A percentile compares a stretch with the other conserved stretches of the same genome.
These are phyloP conservation scores for honey bee (Apis mellifera) DNA, from an alignment of 1,140 invertebrate genomes.

Conservation along the genomic window DNA sequence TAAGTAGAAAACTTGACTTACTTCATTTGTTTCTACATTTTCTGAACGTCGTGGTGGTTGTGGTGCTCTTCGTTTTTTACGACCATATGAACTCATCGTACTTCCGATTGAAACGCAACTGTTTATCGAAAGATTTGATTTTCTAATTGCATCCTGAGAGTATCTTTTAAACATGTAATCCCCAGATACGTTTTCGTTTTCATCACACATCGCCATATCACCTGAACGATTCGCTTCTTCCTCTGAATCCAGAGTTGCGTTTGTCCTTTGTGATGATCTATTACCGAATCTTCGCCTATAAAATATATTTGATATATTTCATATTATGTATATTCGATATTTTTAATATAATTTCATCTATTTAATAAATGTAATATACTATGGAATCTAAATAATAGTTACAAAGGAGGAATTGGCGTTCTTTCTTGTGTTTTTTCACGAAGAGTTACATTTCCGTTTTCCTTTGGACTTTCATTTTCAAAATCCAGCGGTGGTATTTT, in stretches of 20 bases:
- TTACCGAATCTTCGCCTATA: slow-evolving; percentile 69
- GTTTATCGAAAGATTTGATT: slow-evolving; percentile 78
- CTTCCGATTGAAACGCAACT: slow-evolving; percentile 75
- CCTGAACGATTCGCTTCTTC: slow-evolving; percentile 51
- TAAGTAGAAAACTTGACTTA: not conserved
- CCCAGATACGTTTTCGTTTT: slow-evolving; percentile 75
- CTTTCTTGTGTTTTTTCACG: slow-evolving; percentile 50
- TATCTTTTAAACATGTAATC: slow-evolving; percentile 76
- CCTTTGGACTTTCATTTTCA: slow-evolving; percentile 54
- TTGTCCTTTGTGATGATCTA: slow-evolving; percentile 71
- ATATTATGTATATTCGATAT: not conserved
- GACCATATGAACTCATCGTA: slow-evolving; percentile 71
- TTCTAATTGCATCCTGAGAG: slow-evolving; percentile 73
- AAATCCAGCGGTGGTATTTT: slow-evolving; percentile 71
- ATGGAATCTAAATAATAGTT: slow-evolving; percentile 10
- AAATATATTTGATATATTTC: not conserved
- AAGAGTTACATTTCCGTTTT: slow-evolving; percentile 40
- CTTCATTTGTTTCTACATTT: slow-evolving; percentile 20
- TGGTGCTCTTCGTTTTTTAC: slow-evolving; percentile 77
- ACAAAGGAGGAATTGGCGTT: slow-evolving; percentile 73
- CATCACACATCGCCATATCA: slow-evolving; percentile 66
- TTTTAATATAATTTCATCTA: not conserved
- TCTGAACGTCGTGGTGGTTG: slow-evolving; percentile 64
- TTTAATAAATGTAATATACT: not conserved
- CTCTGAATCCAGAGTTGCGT: slow-evolving; percentile 51